phyloP scores from a whole-genome alignment of 2,113 vertebrate species.

The Tauraco erythrolophus region DNA sequence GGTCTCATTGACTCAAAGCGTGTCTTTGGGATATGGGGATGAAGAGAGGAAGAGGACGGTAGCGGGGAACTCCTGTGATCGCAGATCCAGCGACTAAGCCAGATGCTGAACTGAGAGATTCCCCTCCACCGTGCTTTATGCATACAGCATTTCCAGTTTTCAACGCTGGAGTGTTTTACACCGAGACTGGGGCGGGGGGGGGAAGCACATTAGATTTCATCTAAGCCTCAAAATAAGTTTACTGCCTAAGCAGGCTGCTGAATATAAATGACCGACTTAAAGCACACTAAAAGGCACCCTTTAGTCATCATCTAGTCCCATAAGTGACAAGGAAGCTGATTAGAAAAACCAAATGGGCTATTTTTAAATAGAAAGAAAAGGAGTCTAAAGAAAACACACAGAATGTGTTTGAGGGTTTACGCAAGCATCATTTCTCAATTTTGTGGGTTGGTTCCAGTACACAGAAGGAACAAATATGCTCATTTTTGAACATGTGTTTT shows the following conservation, averaged over 20 bases:
- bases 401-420: conserved; percentile 11
- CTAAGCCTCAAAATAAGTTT: background rate
- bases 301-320: conserved; percentile 21
- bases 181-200: background rate
- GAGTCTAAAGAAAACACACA: conserved; percentile 20
- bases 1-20: accelerated
- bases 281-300: conserved; percentile 7
- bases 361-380: conserved; percentile 22
- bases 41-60: background rate
- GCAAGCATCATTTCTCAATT: conserved; percentile 19
- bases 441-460: conserved; percentile 21
- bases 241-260: conserved; percentile 6
- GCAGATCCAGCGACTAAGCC: background rate
- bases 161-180: background rate
- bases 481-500: background rate
- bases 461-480: conserved; percentile 51
- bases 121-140: background rate
- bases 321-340: conserved; percentile 53
- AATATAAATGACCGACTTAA: conserved; percentile 47
- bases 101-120: background rate
- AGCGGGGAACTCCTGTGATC: background rate
- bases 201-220: background rate
- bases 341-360: conserved; percentile 23
- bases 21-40: background rate
- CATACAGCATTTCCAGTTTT: background rate